Base-by-base conservation (phyloP, 2,113 vertebrate species). In the Thunnus thynnus region DNA sequence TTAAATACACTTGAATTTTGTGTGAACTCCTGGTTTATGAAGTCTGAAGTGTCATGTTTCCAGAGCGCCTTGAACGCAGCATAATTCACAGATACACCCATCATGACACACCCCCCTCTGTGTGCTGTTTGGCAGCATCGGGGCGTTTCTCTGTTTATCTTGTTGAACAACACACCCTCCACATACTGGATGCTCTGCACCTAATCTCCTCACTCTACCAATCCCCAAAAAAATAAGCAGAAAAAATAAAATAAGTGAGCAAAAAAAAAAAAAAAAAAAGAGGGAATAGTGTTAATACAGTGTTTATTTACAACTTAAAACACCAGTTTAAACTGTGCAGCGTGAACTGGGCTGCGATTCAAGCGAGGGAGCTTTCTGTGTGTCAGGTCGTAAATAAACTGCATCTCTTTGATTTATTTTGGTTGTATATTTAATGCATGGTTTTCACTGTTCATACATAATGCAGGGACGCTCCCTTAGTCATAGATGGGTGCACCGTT, bases 31-130 rank as follows among this genome's bases (percentile, higher is more conserved):
- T 30, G 27, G 3, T 79, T 56, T 72, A 20, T 46, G 4, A 20
- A n/a, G 10, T 22, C 0, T 1, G 16, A 22, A 4, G 2, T 0
- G 0, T 3, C 2, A 17, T 47, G 51, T 68, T 60, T 89, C 79
- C 77, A n/a, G 22, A 1, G 87, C 0, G 18, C 52, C 0, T 0
- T 90, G 88, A 91, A 92, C 4, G 82, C 88, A 67, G 10, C 85
- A 0, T n/a, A 3, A 9, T 5, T 41, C 74, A 32, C 22, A 64
- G 84, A 67, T 30, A 47, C 90, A 58, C 87, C 86, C 88, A 57
- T 72, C 56, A 0, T 76, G 89, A 88, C 91, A 89, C 91, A 90
- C 89, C 88, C 87, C 89, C 91, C 58, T 84, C 57, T 78, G 74
- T 55, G 83, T 68, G 76, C 20, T 54, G 41, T 77, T 77, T 60